Conservation (phyloP, 2,113 vertebrate species). For the Cyanoramphus novaezelandiae region DNA sequence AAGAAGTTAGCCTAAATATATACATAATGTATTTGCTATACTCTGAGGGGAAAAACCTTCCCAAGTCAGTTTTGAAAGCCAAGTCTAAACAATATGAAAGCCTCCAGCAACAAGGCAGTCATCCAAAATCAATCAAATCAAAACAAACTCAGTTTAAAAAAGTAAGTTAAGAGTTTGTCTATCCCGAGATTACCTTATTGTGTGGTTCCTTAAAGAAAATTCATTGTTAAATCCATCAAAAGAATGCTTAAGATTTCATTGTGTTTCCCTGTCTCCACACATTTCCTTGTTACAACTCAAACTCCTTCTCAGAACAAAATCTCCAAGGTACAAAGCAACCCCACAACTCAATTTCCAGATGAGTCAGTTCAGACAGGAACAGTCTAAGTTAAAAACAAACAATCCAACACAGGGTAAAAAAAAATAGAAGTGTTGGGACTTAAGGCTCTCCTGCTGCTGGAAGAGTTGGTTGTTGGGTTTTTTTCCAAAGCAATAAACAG, state of each 20-base stretch:
- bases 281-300: background rate
- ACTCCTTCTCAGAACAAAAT: conserved; percentile 9
- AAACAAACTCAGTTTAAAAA: conserved; percentile 30
- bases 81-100: conserved; percentile 54
- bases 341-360: conserved; percentile 16
- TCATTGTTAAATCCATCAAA: conserved; percentile 27
- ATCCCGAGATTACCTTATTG: conserved; percentile 13
- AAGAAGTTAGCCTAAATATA: conserved; percentile 24
- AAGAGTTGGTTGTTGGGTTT: background rate
- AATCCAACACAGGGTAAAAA: background rate
- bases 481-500: background rate
- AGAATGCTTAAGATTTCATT: background rate
- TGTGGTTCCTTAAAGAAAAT: conserved; percentile 28
- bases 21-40: conserved; percentile 32
- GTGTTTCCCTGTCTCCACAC: background rate
- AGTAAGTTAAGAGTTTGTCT: conserved; percentile 8
- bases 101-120: conserved; percentile 21
- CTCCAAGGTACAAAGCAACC: background rate
- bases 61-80: conserved; percentile 47
- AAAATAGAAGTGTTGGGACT: background rate
- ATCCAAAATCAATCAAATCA: conserved; percentile 46
- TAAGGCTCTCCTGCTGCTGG: background rate
- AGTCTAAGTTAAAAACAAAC: conserved; percentile 16
- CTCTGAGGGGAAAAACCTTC: conserved; percentile 33
- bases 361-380: conserved; percentile 20